Percentiles rank a stretch among this genome's conserved stretches.
These are phyloP conservation scores for Ceratina australensis DNA, from an alignment of 1,140 invertebrate genomes.

Conservation along the genomic window DNA sequence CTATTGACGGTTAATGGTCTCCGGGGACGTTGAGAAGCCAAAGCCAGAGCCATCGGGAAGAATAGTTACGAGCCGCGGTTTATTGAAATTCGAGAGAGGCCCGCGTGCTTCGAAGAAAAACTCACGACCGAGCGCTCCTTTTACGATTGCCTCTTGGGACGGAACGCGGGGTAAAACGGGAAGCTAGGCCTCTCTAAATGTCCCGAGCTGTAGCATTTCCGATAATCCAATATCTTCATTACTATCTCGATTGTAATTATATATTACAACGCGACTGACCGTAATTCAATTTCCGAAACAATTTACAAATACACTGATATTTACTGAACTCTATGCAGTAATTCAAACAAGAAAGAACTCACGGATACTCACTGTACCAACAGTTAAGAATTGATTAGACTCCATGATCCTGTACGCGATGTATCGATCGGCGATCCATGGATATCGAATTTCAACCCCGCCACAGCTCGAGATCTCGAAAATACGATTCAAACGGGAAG, in stretches of 20 bases:
- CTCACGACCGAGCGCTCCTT: neutral
- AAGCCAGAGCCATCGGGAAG: conserved; percentile 67
- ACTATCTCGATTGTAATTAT: neutral
- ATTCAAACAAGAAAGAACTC: neutral
- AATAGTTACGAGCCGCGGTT: neutral
- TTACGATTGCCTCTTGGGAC: neutral
- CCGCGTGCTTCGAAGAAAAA: neutral
- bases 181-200: neutral
- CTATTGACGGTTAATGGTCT: conserved; percentile 73
- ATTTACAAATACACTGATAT: neutral
- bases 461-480: conserved; percentile 33
- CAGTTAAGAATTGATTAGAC: neutral
- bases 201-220: neutral
- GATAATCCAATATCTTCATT: neutral
- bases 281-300: neutral
- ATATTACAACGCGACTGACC: neutral
- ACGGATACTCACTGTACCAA: neutral
- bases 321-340: too few species aligned
- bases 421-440: neutral
- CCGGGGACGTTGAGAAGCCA: conserved; percentile 70
- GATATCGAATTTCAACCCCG: conserved; percentile 7
- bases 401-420: neutral
- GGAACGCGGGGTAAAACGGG: neutral
- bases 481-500: neutral
- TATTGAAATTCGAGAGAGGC: conserved; percentile 1